Conservation (phyloP, 2,113 vertebrate genomes). For the Brachypodius melanocephalos region DNA sequence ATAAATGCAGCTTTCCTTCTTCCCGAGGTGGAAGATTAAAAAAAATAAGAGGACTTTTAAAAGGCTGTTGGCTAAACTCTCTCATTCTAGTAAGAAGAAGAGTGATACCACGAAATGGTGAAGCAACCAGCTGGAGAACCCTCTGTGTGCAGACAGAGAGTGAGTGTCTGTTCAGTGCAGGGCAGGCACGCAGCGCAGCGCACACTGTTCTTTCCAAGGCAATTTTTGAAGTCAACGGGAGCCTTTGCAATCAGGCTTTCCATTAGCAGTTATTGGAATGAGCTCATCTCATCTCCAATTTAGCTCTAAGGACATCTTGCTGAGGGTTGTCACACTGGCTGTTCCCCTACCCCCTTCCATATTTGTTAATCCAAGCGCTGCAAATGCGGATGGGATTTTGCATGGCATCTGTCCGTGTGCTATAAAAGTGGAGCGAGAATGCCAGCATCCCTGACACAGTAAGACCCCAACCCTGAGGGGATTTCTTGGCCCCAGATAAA, state of each 20-base stretch:
- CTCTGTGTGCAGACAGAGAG: not conserved
- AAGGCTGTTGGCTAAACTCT: not conserved
- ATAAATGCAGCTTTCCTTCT: not conserved
- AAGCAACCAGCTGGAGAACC: not conserved
- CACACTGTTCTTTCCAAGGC: not conserved
- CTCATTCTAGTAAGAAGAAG: not conserved
- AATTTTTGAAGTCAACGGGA: not conserved
- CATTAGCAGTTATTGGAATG: slow-evolving; percentile 34
- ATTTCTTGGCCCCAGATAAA: not conserved
- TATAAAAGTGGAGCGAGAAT: not conserved
- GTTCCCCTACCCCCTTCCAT: slow-evolving; percentile 26
- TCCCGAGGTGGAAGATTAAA: not conserved
- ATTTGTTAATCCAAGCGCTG: slow-evolving; percentile 31
- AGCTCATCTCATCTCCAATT: slow-evolving; percentile 42
- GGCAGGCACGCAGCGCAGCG: not conserved
- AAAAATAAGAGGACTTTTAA: not conserved
- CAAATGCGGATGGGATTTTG: not conserved
- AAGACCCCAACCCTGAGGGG: not conserved
- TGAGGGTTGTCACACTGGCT: not conserved
- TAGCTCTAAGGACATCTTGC: slow-evolving; percentile 33
- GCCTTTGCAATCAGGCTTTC: slow-evolving; percentile 27
- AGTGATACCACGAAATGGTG: not conserved
- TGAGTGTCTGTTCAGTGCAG: not conserved
- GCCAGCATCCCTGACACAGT: not conserved
- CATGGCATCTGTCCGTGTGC: not conserved